phyloP scores from a whole-genome alignment of 2,113 vertebrate genomes.

The Etheostoma spectabile region DNA sequence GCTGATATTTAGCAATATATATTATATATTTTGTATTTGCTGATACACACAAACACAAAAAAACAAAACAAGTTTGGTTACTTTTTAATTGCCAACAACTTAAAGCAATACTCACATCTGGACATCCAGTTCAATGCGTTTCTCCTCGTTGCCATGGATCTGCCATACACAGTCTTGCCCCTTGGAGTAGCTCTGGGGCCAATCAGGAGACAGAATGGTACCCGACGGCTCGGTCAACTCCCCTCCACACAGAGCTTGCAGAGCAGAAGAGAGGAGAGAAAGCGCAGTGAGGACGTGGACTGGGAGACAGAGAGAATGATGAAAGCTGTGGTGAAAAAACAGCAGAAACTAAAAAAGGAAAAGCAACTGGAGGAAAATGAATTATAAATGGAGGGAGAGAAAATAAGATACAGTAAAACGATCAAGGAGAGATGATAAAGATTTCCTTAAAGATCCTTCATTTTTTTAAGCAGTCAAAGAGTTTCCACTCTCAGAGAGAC shows the following conservation, averaged over 20 bases:
- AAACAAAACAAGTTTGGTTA: neutral
- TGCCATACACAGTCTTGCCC: slow-evolving; percentile 93
- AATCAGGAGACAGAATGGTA: slow-evolving; percentile 92
- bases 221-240: slow-evolving; percentile 88
- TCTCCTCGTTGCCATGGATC: slow-evolving; percentile 92
- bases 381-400: slow-evolving; percentile 5
- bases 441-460: slow-evolving; percentile 4
- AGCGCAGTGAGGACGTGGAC: slow-evolving; percentile 1
- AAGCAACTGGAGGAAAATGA: neutral
- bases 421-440: neutral
- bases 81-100: neutral
- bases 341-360: neutral
- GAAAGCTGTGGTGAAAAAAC: slow-evolving; percentile 3
- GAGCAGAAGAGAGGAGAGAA: slow-evolving; percentile 27
- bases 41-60: neutral
- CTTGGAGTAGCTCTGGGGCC: slow-evolving; percentile 93
- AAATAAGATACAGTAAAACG: neutral
- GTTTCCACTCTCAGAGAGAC: neutral
- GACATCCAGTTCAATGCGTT: slow-evolving; percentile 90
- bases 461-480: neutral
- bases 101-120: slow-evolving; percentile 86
- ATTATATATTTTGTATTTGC: too few species aligned
- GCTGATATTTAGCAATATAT: too few species aligned
- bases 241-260: slow-evolving; percentile 90
- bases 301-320: neutral